A percentile compares a stretch with the other conserved stretches of the same genome.
These are phyloP conservation scores for Trachymyrmex septentrionalis DNA, from an alignment of 1,140 invertebrate genomes.

Conservation along the genomic window DNA sequence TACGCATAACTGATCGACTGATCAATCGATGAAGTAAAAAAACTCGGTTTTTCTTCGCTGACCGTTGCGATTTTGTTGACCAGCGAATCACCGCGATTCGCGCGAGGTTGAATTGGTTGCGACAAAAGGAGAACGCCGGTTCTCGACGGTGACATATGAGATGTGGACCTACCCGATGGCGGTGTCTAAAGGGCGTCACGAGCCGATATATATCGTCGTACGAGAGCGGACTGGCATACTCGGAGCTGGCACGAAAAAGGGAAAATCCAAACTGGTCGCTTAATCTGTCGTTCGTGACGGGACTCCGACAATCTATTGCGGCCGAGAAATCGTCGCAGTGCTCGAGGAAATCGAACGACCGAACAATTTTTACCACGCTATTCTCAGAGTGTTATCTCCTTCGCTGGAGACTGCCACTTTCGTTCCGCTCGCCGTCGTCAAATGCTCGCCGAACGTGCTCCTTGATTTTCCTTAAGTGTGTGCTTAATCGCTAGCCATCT, in stretches of 20 bases:
- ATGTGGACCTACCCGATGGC: conserved; percentile 32
- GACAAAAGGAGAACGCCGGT: conserved; percentile 15
- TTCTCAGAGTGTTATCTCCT: conserved; percentile 49
- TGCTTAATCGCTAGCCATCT: conserved; percentile 34
- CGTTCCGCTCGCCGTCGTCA: conserved; percentile 44
- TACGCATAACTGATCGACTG: too few species aligned
- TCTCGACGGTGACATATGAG: conserved; percentile 22
- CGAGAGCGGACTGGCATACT: conserved; percentile 12
- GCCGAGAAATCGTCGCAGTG: conserved; percentile 56
- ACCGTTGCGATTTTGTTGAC: neutral
- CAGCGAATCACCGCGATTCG: conserved; percentile 27
- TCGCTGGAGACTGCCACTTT: conserved; percentile 38
- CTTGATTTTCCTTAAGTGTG: conserved; percentile 50
- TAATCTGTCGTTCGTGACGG: conserved; percentile 67
- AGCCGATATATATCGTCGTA: conserved; percentile 37
- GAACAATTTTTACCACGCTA: conserved; percentile 19
- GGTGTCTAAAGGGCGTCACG: conserved; percentile 27
- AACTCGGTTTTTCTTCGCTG: neutral
- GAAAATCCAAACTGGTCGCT: conserved; percentile 63
- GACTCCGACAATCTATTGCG: conserved; percentile 34
- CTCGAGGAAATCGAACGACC: conserved; percentile 53
- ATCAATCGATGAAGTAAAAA: too few species aligned
- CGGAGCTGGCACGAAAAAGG: conserved; percentile 40
- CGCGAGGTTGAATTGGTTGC: conserved; percentile 11
- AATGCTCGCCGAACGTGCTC: conserved; percentile 8